Percentiles rank a stretch among this genome's conserved stretches.
Conservation (phyloP, 2,797 vertebrate species). For the Dendrocincla fuliginosa region DNA sequence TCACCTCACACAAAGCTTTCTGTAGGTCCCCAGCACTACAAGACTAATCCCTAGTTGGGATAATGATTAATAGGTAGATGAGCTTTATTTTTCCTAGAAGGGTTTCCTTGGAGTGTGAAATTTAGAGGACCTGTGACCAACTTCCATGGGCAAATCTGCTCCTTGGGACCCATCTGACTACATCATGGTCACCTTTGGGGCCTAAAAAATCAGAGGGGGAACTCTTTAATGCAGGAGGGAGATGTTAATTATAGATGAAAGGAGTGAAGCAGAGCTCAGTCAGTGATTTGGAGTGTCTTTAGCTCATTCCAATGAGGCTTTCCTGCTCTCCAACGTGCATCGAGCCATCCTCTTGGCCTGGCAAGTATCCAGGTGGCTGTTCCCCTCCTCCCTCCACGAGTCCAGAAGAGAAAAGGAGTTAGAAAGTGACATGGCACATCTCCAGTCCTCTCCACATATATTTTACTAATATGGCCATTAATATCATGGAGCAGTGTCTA, state of each 20-base stretch:
- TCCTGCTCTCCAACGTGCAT: neutral
- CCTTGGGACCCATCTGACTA: neutral
- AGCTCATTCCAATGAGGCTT: neutral
- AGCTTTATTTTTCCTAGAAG: neutral
- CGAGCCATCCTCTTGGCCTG: constrained; percentile 9
- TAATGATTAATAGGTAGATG: neutral
- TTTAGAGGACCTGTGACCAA: neutral
- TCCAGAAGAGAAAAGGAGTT: neutral
- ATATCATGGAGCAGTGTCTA: neutral
- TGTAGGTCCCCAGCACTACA: neutral
- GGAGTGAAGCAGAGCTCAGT: neutral
- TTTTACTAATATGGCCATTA: neutral
- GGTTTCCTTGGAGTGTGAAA: neutral
- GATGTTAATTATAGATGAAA: neutral
- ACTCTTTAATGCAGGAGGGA: neutral
- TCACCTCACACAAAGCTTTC: neutral
- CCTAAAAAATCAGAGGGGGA: neutral
- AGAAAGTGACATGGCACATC: neutral
- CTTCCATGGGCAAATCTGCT: neutral
- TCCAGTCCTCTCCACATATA: neutral
- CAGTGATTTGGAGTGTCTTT: neutral
- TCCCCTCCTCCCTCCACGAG: neutral
- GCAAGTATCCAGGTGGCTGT: neutral
- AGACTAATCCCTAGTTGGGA: neutral
- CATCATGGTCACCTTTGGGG: neutral